A percentile compares a stretch with the other conserved stretches of the same genome.
These are phyloP conservation scores for Caenorhabditis auriculariae DNA, from an alignment of 2,888 invertebrate genomes.

Conservation along the genomic window DNA sequence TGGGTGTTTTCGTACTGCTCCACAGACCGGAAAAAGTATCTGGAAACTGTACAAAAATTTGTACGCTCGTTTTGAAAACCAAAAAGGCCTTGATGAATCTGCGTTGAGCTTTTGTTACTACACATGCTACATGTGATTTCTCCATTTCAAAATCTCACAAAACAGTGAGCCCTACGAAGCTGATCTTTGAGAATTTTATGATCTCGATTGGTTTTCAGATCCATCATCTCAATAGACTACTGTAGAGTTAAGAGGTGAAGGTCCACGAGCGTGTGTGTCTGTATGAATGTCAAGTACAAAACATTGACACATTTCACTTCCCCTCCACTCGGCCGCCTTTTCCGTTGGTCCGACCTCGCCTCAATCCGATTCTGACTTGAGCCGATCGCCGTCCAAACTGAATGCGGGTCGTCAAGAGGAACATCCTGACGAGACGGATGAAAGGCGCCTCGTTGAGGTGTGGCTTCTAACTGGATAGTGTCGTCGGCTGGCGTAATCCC, in stretches of 20 bases:
- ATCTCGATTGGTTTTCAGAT: no score
- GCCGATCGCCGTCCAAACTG: not conserved
- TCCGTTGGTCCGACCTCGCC: not conserved
- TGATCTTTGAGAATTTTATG: no score
- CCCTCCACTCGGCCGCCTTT: not conserved
- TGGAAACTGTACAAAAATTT: no score
- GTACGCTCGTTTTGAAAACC: no score
- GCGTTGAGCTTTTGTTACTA: no score
- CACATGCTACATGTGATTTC: no score
- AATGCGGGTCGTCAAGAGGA: not conserved
- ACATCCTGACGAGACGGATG: not conserved
- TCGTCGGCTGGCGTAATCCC: not conserved
- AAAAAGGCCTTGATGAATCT: no score
- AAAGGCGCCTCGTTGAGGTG: not conserved
- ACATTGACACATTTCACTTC: slow-evolving; percentile 23
- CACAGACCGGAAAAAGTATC: no score
- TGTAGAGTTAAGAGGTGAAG: not conserved
- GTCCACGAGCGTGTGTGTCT: not conserved
- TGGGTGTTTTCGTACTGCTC: no score
- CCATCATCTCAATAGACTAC: no score
- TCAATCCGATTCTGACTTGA: not conserved
- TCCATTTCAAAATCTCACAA: no score
- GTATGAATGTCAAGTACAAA: slow-evolving; percentile 32
- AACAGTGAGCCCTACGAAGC: no score
- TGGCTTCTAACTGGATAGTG: not conserved